Evolutionary conservation across 2,888 invertebrate genomes (phyloP), one percentile per base, ranked within the genome.

Genomic region (Cordilura impudica): DNA sequence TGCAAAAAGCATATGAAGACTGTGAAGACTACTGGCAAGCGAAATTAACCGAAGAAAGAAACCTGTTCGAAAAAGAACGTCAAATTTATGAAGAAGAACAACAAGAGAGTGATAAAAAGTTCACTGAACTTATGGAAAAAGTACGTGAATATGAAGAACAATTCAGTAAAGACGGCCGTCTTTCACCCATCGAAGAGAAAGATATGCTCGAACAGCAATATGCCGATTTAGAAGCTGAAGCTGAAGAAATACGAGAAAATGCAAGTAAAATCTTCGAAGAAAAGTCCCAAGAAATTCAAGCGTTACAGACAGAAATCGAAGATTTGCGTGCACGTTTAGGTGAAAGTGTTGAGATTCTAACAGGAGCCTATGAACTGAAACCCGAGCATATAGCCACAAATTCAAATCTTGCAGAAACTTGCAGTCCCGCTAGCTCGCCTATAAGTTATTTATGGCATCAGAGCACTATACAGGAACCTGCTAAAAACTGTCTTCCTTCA

Each of bases 1-100:
- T 96, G 90, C 92, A 93, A 84, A 91, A 91, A 51, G 96, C 96
- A 86, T 96, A 95, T 87, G 96, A 96, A 84, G 93, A 93, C 78
- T 95, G 95, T 88, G 97, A 97, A 88, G 96, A 96, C 87, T 96
- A 96, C 90, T 97, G 96, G 96, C 92, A 93, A 58, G 91, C 91
- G 31, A 96, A 96, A 89, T 90, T 96, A 72, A 93, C 94, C 56
- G 95, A 95, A 79, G 96, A 96, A 88, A 91, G 96, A 26, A 93
- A 92, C 81, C 90, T 94, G 71, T 94, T 93, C 86, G 90, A 90
- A 21, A 93, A 93, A 81, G 95, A 96, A 86, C 94, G 95, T 85
- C 93, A 92, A 84, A 88, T 89, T 65, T 90, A 90, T 71, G 94
- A 94, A 84, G 93, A 93, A 78, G 95, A 96, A 86, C 95, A 95